Conservation (phyloP, 2,888 invertebrate genomes). For the Drosophila barbarae region DNA sequence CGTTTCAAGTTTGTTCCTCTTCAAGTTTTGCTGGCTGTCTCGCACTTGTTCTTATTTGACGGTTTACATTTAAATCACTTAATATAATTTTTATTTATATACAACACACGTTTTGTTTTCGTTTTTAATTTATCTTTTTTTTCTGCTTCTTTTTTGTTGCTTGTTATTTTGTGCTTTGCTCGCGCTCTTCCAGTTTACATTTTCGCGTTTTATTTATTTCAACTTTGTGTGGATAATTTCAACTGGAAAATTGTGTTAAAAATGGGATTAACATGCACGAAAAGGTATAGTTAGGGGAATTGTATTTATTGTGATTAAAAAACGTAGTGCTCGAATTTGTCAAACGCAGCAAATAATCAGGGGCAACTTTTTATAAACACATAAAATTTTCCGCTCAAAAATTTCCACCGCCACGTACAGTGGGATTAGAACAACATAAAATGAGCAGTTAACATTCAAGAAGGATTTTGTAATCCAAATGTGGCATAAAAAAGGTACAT, state of each 20-base stretch:
- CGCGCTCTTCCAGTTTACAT: slow-evolving; percentile 52
- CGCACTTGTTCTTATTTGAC: slow-evolving; percentile 16
- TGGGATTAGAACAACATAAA: slow-evolving; percentile 5
- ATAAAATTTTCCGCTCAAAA: slow-evolving; percentile 54
- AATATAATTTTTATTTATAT: slow-evolving; percentile 16
- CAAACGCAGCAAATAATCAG: slow-evolving; percentile 50
- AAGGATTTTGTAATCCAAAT: not conserved
- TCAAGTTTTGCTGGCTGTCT: slow-evolving; percentile 16
- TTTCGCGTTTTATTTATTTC: slow-evolving; percentile 47
- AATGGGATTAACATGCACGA: not conserved
- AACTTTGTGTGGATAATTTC: slow-evolving; percentile 45
- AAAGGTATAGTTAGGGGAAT: slow-evolving; percentile 3
- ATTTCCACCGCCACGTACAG: slow-evolving; percentile 51
- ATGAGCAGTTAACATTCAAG: not conserved
- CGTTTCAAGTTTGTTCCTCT: slow-evolving; percentile 18
- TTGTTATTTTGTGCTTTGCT: slow-evolving; percentile 28
- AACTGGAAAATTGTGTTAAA: slow-evolving; percentile 40
- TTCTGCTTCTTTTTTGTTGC: slow-evolving; percentile 5
- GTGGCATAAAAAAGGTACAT: too few relatives aligned
- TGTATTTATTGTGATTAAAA: slow-evolving; percentile 1
- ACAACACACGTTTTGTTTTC: slow-evolving; percentile 38
- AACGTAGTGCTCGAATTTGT: slow-evolving; percentile 23
- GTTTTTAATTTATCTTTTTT: slow-evolving; percentile 8
- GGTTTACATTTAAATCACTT: slow-evolving; percentile 34
- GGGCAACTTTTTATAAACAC: slow-evolving; percentile 37